phyloP scores from a whole-genome alignment of 2,113 vertebrate genomes.

The Rhinoptilus africanus region DNA sequence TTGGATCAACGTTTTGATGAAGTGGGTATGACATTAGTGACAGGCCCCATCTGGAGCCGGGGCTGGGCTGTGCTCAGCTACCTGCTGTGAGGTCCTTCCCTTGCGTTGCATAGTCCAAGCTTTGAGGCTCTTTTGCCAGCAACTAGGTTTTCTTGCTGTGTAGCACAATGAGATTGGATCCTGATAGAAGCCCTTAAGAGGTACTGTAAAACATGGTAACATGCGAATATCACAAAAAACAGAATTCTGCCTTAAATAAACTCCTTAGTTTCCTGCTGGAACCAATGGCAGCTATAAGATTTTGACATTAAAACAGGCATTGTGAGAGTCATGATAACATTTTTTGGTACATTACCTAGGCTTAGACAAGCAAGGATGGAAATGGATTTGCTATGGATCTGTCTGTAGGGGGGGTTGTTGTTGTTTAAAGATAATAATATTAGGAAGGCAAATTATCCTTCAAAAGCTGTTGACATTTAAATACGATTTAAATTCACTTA shows the following conservation, averaged over 20 bases:
- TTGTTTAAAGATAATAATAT: constrained; percentile 6
- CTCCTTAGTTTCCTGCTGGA: neutral
- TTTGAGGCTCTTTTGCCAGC: neutral
- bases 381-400: neutral
- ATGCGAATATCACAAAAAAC: accelerated
- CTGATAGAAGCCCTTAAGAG: neutral
- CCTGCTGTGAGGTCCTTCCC: neutral
- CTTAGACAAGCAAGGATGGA: neutral
- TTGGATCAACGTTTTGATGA: neutral
- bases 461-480: constrained; percentile 51
- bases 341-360: neutral
- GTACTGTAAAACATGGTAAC: neutral
- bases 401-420: neutral
- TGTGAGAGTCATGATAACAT: neutral
- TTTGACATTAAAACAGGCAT: neutral
- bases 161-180: neutral
- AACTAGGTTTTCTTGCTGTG: neutral
- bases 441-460: constrained; percentile 41
- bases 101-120: accelerated
- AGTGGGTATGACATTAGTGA: neutral
- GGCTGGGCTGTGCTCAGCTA: neutral
- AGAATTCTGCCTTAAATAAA: neutral
- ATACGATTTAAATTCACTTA: constrained; percentile 51
- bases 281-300: neutral
- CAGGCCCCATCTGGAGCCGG: neutral